Conservation (phyloP, 2,113 vertebrate genomes). For the Mionectes macconnelli region DNA sequence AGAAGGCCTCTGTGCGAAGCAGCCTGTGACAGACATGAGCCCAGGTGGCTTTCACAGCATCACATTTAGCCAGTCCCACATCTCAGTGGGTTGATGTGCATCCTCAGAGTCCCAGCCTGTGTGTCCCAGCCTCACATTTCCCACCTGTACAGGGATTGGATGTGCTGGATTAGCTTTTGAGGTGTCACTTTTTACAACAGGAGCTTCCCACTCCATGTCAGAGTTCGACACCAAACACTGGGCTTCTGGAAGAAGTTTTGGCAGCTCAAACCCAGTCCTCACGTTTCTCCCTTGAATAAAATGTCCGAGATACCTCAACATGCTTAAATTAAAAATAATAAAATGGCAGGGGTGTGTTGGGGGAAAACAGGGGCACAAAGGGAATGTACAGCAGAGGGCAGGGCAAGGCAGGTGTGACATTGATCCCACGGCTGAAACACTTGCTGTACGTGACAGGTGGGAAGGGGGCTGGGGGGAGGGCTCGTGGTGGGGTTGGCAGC, state of each 20-base stretch:
- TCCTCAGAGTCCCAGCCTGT: not conserved
- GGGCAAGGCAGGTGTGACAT: not conserved
- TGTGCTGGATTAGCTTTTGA: not conserved
- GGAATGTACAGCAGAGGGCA: conserved; percentile 57
- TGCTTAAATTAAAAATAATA: conserved; percentile 48
- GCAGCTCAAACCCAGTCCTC: conserved; percentile 33
- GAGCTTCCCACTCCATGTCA: not conserved
- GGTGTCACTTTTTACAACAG: not conserved
- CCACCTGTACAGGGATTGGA: not conserved
- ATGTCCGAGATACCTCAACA: not conserved
- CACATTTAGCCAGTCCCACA: not conserved
- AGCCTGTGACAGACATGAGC: not conserved
- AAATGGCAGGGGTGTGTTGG: not conserved
- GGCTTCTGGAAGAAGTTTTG: not conserved
- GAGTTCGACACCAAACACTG: not conserved
- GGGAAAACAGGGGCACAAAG: not conserved
- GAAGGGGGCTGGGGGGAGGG: not conserved
- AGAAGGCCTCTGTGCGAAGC: conserved; percentile 17
- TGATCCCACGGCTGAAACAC: conserved; percentile 47
- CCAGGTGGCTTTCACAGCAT: conserved; percentile 19
- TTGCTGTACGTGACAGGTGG: conserved; percentile 35
- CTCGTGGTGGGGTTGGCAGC: conserved; percentile 12
- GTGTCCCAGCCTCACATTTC: not conserved
- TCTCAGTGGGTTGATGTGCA: not conserved
- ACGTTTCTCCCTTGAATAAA: not conserved